Evolutionary conservation across 92 coral and sea anemone species (phyloP), one percentile per base, ranked within the genome.

Genomic region (Montipora capitata): DNA sequence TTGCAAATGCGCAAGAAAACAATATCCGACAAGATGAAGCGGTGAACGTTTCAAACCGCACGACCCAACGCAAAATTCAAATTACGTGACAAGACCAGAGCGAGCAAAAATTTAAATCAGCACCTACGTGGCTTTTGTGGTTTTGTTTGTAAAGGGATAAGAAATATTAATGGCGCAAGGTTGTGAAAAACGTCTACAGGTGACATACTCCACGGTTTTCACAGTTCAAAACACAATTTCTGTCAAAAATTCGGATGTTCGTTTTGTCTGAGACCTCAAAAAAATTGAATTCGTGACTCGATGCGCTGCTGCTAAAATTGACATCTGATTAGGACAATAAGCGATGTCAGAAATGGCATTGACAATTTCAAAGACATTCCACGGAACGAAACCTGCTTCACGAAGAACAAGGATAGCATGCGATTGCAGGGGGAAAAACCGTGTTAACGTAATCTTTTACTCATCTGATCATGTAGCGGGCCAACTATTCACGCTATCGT

Each of bases 41-140:
- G 7, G 42, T 16, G 10, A 52, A 54, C 39, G 67, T 68, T 68
- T 81, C 72, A 41, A 56, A 62, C 11, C 71, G 87, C 16, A 48
- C 78, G 87, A 17, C n/a, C 67, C 10, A 76, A 85, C 20, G 38
- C 88, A 38, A 67, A 74, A 63, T 75, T 74, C 63, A 66, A 76
- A 77, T 85, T 85, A 85, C 89, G 89, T 85, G 89, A 76, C 83
- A 85, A 43, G 4, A 44, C 74, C 39, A 69, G 16, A 12, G 65
- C 81, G 44, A 17, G 82, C 75, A 63, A 48, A 61, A 63, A 12
- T 73, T 77, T 66, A 57, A 49, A 85, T 85, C 61, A 54, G 40
- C 82, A 49, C 42, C 65, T 75, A 62, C 81, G 89, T 77, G 89
- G 83, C 89, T 66, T 63, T 85, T 76, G 83, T 85, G 83, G 89